Evolutionary conservation across 1,140 invertebrate species (phyloP).

Genomic region (Chelonus insularis): DNA sequence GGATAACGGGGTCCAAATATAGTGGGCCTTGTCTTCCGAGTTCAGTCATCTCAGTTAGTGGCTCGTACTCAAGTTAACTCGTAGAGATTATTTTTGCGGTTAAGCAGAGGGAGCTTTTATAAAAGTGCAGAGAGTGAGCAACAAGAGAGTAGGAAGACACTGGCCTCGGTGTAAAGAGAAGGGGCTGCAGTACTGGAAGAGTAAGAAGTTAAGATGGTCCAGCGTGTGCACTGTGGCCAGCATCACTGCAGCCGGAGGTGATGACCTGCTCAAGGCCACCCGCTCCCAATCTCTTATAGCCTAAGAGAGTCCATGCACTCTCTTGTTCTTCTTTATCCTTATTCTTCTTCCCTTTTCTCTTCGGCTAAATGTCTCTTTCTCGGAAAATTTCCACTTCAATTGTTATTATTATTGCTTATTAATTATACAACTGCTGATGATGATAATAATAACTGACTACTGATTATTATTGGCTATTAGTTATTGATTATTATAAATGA

Average conservation of each 20-base stretch:
- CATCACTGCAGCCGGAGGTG: conserved; percentile 27
- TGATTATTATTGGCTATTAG: too few relatives aligned
- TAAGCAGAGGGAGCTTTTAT: conserved; percentile 8
- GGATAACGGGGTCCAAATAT: conserved; percentile 20
- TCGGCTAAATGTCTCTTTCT: conserved; percentile 22
- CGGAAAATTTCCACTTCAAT: not conserved
- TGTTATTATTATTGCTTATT: too few relatives aligned
- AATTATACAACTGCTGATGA: too few relatives aligned
- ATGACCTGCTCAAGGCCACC: conserved; percentile 32
- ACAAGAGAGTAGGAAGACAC: conserved; percentile 1
- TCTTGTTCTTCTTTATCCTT: conserved; percentile 4
- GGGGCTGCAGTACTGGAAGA: not conserved
- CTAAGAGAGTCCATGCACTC: conserved; percentile 2
- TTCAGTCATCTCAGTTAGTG: conserved; percentile 2
- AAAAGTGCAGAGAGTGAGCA: conserved; percentile 1
- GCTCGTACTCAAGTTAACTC: not conserved
- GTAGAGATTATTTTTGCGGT: conserved; percentile 2
- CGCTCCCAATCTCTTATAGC: conserved; percentile 16
- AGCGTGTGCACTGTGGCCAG: conserved; percentile 16
- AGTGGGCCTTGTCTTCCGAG: conserved; percentile 14
- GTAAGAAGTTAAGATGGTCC: conserved; percentile 29
- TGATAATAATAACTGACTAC: too few relatives aligned
- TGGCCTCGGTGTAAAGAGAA: not conserved
- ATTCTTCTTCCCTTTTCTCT: conserved; percentile 30
- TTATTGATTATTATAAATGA: not conserved